phyloP scores from a whole-genome alignment of 37 sponge, comb jelly and placozoan genomes.

The Halisarca cf. caerulea region DNA sequence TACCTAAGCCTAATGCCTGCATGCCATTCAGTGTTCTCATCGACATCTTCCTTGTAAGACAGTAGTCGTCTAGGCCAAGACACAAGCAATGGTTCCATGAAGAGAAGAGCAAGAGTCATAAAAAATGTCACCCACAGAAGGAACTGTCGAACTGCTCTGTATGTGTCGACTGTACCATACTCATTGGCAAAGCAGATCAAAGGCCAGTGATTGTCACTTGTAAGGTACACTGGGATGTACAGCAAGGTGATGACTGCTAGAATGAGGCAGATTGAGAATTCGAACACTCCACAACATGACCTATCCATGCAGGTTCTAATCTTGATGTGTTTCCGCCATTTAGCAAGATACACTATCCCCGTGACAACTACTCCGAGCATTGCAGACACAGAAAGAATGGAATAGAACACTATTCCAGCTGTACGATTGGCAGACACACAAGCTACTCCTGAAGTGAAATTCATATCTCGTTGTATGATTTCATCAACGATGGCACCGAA shows the following conservation, averaged over 20 bases:
- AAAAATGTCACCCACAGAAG: neutral
- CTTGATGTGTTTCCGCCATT: neutral
- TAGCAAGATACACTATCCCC: neutral
- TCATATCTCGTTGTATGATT: neutral
- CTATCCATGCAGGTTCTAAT: neutral
- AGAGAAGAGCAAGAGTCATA: neutral
- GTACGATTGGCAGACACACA: neutral
- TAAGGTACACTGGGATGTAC: conserved; percentile 3
- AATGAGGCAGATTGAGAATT: neutral
- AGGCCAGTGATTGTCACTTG: neutral
- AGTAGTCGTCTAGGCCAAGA: neutral
- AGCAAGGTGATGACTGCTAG: neutral
- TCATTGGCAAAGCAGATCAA: neutral
- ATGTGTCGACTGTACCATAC: neutral
- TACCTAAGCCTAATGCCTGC: neutral
- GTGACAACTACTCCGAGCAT: neutral
- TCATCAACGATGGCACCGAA: neutral
- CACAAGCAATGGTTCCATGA: neutral
- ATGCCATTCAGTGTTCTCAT: neutral
- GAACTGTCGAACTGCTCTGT: neutral
- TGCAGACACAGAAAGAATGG: neutral
- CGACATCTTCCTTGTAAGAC: neutral
- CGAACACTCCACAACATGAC: neutral
- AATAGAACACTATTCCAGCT: neutral
- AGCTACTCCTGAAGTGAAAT: neutral